These are phyloP conservation scores for Sphaerophoria rueppellii DNA, from an alignment of 2,888 invertebrate genomes.

Conservation along the genomic window DNA sequence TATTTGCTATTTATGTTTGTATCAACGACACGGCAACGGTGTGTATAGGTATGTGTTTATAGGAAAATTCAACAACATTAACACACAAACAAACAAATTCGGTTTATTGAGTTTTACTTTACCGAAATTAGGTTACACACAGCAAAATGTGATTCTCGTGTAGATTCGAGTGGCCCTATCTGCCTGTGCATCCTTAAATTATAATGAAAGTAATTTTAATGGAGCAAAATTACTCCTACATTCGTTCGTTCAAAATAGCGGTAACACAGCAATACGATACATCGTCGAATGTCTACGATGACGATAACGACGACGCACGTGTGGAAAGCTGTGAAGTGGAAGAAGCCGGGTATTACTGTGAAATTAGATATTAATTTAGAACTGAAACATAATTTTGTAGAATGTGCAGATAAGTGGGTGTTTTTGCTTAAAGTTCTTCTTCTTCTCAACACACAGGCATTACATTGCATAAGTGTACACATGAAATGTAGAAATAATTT, in stretches of 20 bases:
- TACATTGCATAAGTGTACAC: neutral
- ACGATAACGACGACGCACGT: neutral
- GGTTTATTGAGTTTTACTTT: constrained; percentile 66
- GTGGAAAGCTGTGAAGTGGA: neutral
- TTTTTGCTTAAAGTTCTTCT: neutral
- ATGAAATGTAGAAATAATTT: constrained; percentile 18
- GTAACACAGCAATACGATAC: too few species aligned
- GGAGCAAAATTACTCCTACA: constrained; percentile 56
- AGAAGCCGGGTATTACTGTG: constrained; percentile 25
- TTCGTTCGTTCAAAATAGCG: neutral
- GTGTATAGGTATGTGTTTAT: neutral
- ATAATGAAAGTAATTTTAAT: constrained; percentile 65
- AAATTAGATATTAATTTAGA: constrained; percentile 64
- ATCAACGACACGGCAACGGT: too few species aligned
- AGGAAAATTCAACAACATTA: constrained; percentile 35
- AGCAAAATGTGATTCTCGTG: constrained; percentile 34
- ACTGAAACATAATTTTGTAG: constrained; percentile 57
- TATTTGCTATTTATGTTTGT: constrained; percentile 22
- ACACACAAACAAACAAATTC: constrained; percentile 46
- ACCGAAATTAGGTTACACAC: constrained; percentile 64
- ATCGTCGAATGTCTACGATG: neutral
- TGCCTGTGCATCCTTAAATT: constrained; percentile 27
- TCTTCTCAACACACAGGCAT: constrained; percentile 5
- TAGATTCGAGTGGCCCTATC: constrained; percentile 13
- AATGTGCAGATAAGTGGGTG: constrained; percentile 20